Conservation (phyloP, 2,113 vertebrate species). For the Reinhardtius hippoglossoides region DNA sequence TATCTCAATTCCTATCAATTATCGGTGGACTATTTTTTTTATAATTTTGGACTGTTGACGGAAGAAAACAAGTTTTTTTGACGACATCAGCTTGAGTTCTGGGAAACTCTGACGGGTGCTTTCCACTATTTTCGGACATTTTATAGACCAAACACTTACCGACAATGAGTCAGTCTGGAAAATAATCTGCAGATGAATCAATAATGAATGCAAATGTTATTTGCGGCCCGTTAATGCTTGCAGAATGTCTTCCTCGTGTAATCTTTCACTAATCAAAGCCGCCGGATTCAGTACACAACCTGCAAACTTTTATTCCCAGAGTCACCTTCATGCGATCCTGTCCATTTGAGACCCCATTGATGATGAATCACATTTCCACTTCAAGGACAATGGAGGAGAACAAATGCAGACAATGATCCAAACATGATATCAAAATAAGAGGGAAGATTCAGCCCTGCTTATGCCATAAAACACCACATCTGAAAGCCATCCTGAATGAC, state of each 20-base stretch:
- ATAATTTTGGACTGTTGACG: background rate
- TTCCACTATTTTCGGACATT: background rate
- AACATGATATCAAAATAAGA: conserved; percentile 9
- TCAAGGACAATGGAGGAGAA: conserved; percentile 5
- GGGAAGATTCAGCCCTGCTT: conserved; percentile 6
- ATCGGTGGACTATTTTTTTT: background rate
- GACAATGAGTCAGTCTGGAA: background rate
- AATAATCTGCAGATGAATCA: background rate
- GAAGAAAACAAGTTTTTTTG: background rate
- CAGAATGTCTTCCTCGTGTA: background rate
- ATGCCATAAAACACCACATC: conserved; percentile 53
- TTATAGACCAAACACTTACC: background rate
- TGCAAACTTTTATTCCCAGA: conserved; percentile 7
- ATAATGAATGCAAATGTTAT: background rate
- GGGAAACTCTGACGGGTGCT: background rate
- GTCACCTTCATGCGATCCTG: conserved; percentile 1
- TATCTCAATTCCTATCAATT: too few species aligned
- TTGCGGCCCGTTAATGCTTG: background rate
- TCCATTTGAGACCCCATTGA: conserved; percentile 11
- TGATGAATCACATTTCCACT: conserved; percentile 23
- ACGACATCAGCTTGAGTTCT: background rate
- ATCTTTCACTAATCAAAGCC: conserved; percentile 8
- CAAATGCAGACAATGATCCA: conserved; percentile 42
- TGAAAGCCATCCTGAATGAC: conserved; percentile 63
- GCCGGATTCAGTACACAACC: conserved; percentile 8